A percentile compares a stretch with the other conserved stretches of the same genome.
These are phyloP conservation scores for Venusia cambrica DNA, from an alignment of 2,888 invertebrate genomes.

Conservation along the genomic window DNA sequence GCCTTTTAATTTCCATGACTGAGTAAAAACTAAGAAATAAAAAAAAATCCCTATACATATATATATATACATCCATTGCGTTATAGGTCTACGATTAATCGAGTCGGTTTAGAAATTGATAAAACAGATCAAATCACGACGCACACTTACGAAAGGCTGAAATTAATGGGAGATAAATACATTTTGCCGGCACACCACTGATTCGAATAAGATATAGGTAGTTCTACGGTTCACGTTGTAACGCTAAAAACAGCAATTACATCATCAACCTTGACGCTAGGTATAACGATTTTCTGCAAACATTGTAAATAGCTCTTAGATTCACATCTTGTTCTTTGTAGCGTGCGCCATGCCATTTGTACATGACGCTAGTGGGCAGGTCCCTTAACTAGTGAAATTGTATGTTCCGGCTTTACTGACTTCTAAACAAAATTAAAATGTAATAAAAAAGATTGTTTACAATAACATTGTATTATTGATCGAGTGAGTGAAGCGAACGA, in stretches of 20 bases:
- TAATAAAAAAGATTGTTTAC: no score
- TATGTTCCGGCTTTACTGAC: constrained; percentile 8
- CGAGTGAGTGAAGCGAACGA: no score
- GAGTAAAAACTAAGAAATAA: no score
- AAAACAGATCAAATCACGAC: no score
- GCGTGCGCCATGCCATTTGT: constrained; percentile 29
- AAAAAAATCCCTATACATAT: no score
- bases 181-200: constrained; percentile 9
- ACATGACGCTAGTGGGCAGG: constrained; percentile 12
- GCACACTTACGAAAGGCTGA: not conserved
- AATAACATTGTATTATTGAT: no score
- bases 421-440: no score
- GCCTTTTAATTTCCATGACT: no score
- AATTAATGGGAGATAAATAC: no score
- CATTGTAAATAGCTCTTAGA: constrained; percentile 55
- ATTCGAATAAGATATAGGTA: constrained; percentile 20
- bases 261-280: constrained; percentile 72
- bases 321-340: constrained; percentile 39
- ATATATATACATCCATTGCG: no score
- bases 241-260: constrained; percentile 75
- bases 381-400: constrained; percentile 7
- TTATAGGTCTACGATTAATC: no score
- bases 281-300: constrained; percentile 50
- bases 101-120: no score
- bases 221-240: constrained; percentile 52